Evolutionary conservation across 2,888 invertebrate species (phyloP).

Genomic region (Norana najaformis): DNA sequence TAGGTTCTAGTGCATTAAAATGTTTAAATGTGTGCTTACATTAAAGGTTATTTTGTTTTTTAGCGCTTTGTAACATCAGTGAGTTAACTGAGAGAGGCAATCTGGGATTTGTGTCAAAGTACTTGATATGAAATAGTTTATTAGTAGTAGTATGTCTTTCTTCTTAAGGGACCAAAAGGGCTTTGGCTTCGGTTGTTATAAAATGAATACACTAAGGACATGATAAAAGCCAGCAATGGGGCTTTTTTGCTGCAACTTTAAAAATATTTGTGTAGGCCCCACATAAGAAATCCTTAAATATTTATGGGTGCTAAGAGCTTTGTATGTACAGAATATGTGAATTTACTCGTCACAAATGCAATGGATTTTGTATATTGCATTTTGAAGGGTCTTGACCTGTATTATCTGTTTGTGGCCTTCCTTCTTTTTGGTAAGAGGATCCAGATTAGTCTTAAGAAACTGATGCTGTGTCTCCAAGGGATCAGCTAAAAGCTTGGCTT

Average conservation of each 20-base stretch:
- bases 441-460: constrained; percentile 13
- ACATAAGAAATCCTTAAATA: not conserved
- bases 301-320: not conserved
- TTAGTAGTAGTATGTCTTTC: not conserved
- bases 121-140: not conserved
- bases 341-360: not conserved
- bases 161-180: no score
- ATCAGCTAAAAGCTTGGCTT: not conserved
- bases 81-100: not conserved
- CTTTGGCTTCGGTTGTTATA: not conserved
- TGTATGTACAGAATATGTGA: not conserved
- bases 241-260: not conserved
- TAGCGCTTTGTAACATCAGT: not conserved
- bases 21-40: no score
- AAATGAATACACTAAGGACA: not conserved
- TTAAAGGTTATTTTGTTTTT: not conserved
- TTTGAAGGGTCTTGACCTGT: not conserved
- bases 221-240: not conserved
- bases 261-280: not conserved
- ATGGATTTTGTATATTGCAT: not conserved
- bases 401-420: not conserved
- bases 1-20: not conserved
- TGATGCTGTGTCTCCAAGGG: not conserved
- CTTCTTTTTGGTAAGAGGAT: not conserved
- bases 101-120: not conserved